These are phyloP conservation scores for Danio rerio DNA, from an alignment of 2,113 vertebrate genomes.

Conservation along the genomic window DNA sequence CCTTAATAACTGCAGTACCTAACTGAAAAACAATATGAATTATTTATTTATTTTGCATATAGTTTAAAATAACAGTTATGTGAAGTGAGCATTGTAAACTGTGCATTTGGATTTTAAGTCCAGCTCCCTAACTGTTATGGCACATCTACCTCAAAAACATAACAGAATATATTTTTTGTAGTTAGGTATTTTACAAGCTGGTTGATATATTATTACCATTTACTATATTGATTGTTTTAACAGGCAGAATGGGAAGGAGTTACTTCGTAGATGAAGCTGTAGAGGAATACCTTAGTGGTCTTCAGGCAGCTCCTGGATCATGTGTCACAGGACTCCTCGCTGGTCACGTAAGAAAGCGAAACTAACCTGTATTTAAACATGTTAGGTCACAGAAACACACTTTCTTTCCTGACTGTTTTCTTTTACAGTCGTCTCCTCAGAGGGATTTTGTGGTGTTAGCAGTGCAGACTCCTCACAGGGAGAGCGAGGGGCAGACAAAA, in stretches of 20 bases:
- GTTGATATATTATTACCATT: not conserved
- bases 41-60: not conserved
- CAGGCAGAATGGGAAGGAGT: slow-evolving; percentile 72
- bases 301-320: slow-evolving; percentile 60
- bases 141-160: too few relatives aligned
- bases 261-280: slow-evolving; percentile 76
- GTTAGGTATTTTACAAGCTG: not conserved
- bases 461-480: slow-evolving; percentile 80
- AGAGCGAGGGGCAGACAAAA: slow-evolving; percentile 64
- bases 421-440: slow-evolving; percentile 82
- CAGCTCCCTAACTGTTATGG: too few relatives aligned
- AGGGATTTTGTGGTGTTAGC: slow-evolving; percentile 88
- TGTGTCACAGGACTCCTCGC: slow-evolving; percentile 85
- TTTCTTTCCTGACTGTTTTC: slow-evolving; percentile 6
- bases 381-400: not conserved
- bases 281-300: slow-evolving; percentile 69
- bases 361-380: not conserved
- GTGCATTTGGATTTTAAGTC: too few relatives aligned
- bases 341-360: slow-evolving; percentile 82
- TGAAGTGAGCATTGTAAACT: too few relatives aligned
- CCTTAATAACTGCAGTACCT: not conserved
- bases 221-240: not conserved
- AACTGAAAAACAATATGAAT: not conserved
- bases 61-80: too few relatives aligned
- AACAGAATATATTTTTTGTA: not conserved